Percentiles rank a stretch among this genome's conserved stretches.
These are phyloP conservation scores for Cephus pygmeus DNA, from an alignment of 2,888 invertebrate species.

Conservation along the genomic window DNA sequence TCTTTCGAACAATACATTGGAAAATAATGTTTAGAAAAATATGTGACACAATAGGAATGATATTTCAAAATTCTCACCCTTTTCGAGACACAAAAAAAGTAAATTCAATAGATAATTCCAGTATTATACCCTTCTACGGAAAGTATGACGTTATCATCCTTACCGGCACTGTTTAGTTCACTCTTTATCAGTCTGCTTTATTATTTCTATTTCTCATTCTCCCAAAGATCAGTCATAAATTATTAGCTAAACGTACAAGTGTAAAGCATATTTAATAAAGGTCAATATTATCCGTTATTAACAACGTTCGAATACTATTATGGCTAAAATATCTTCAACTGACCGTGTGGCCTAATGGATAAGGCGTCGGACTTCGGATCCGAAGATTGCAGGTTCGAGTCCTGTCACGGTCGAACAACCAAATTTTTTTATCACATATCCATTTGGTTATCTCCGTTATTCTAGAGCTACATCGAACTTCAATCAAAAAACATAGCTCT, in stretches of 20 bases:
- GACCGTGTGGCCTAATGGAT: constrained; percentile 78
- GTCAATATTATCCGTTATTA: not conserved
- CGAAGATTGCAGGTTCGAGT: constrained; percentile 73
- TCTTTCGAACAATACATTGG: not conserved
- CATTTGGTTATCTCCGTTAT: too few relatives aligned
- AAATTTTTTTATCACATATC: not conserved
- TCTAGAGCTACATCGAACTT: too few relatives aligned
- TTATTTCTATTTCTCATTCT: not conserved
- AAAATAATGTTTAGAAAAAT: not conserved
- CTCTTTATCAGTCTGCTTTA: not conserved
- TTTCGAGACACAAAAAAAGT: not conserved
- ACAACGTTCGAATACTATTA: not conserved
- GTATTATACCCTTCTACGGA: not conserved
- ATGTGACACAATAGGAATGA: not conserved
- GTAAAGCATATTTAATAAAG: not conserved
- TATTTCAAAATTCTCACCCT: not conserved
- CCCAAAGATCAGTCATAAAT: not conserved
- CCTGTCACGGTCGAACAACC: constrained; percentile 68
- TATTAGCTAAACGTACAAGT: not conserved
- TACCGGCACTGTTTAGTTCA: not conserved
- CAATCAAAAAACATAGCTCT: too few relatives aligned
- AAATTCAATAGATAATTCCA: not conserved
- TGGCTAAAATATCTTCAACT: not conserved
- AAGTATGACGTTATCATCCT: not conserved
- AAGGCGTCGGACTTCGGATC: constrained; percentile 76